Evolutionary conservation across 1,140 invertebrate species (phyloP), one percentile per base, ranked within the genome.

Genomic region (Rhopalosiphum maidis): DNA sequence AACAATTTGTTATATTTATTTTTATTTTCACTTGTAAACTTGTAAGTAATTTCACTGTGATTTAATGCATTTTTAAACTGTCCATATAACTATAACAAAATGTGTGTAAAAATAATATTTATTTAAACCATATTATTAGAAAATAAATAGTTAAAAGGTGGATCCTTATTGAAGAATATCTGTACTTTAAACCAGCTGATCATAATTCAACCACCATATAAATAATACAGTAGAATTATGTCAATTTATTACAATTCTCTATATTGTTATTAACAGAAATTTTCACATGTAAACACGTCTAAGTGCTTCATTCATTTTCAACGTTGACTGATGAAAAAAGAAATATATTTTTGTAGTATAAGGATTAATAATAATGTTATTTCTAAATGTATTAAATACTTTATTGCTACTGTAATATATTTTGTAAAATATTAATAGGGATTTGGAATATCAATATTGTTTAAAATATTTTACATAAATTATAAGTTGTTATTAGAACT

Each of bases 371-470:
- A 23, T 89, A 41, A 54, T 89, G 22, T 88, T 88, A 18, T 88
- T 54, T 89, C 23, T 55, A 41, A 55, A 55, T 55, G 30, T 48
- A 88, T 21, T 46, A 54, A 35, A 21, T 87, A 35, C 35, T 89
- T 43, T 89, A 89, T 54, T 89, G 2, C 22, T 89, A 89, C 54
- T 89, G 88, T 55, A 89, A 89, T 18, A 89, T 89, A 89, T 54
- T 54, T 54, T 89, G n/a, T 89, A 89, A 54, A 37, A 54, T 23
- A 54, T 51, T 89, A 23, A 89, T 89, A 87, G 21, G 15, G n/a
- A 8, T 46, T 51, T 54, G 48, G 46, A 89, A 89, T 89, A 89
- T 15, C 48, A 51, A 51, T 54, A 89, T 21, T 1, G 22, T 89
- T 41, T n/a, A 48, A 46, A 37, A 87, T 87, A 87, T 30, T n/a